phyloP scores from a whole-genome alignment of 35 echinoderm and acorn worm species.

The Amphiura filiformis region DNA sequence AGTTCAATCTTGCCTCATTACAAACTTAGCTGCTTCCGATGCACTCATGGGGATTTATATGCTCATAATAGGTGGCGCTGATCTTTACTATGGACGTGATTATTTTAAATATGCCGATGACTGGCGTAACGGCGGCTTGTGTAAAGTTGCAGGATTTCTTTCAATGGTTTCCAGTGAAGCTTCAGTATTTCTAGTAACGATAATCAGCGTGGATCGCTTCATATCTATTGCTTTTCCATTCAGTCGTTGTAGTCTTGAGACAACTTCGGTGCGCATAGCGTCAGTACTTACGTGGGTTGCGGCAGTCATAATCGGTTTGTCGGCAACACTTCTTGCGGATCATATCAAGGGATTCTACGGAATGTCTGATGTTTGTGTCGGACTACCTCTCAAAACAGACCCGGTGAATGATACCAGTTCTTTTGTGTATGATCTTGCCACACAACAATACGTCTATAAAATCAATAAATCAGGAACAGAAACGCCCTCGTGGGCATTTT shows the following conservation, averaged over 20 bases:
- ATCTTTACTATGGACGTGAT: conserved; percentile 8
- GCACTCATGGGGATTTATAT: conserved; percentile 58
- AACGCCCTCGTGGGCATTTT: conserved; percentile 53
- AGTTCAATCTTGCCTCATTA: conserved; percentile 36
- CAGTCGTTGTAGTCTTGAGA: conserved; percentile 15
- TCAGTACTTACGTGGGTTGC: conserved; percentile 27
- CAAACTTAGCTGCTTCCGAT: conserved; percentile 49
- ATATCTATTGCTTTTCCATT: conserved; percentile 51
- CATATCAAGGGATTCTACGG: conserved; percentile 5
- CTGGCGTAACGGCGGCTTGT: conserved; percentile 38
- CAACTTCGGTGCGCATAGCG: conserved; percentile 2
- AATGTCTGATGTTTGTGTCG: conserved; percentile 31
- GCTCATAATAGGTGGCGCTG: conserved; percentile 33
- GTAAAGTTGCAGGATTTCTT: conserved; percentile 59
- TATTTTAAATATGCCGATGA: conserved; percentile 26
- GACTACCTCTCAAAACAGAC: conserved; percentile 27
- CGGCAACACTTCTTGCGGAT: conserved; percentile 24
- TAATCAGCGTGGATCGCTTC: conserved; percentile 71
- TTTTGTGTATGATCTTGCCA: not conserved
- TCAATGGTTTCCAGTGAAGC: conserved; percentile 54
- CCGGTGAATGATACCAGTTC: conserved; percentile 13
- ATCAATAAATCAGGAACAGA: not conserved
- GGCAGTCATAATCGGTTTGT: conserved; percentile 26
- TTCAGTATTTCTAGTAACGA: conserved; percentile 61
- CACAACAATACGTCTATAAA: conserved; percentile 18